Evolutionary conservation across 2,113 vertebrate species (phyloP).

Genomic region (Okapia johnstoni): DNA sequence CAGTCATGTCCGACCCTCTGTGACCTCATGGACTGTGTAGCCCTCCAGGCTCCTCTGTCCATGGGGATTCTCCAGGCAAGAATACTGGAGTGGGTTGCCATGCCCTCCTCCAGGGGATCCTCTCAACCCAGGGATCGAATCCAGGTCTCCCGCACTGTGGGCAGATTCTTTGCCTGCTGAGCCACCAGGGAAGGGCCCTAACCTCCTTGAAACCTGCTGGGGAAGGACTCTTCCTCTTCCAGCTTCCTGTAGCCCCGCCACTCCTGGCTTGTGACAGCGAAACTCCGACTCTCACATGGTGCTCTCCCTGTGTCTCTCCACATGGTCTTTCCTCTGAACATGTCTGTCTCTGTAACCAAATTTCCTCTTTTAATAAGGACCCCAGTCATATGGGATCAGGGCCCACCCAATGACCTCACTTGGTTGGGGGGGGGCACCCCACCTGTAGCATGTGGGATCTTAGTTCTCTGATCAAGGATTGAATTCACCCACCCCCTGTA

Average conservation of each 20-base stretch:
- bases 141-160: rapidly evolving
- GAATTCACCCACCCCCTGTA: neutral
- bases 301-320: neutral
- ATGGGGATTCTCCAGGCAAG: neutral
- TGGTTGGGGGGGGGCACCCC: neutral
- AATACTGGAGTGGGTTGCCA: neutral
- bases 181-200: neutral
- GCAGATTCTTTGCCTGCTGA: neutral
- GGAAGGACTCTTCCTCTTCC: neutral
- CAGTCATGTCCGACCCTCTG: rapidly evolving
- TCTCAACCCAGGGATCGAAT: neutral
- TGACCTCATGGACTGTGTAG: rapidly evolving
- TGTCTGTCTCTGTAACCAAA: neutral
- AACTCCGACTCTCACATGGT: neutral
- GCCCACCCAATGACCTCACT: neutral
- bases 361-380: neutral
- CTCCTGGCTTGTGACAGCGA: neutral
- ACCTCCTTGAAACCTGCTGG: neutral
- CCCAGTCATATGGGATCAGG: neutral
- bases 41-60: neutral
- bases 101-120: neutral
- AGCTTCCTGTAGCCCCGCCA: neutral
- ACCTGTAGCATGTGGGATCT: neutral
- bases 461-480: neutral
- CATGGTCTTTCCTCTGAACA: neutral